These are phyloP conservation scores for Pantelozetes paolii DNA, from an alignment of 2,888 invertebrate species.

Conservation along the genomic window DNA sequence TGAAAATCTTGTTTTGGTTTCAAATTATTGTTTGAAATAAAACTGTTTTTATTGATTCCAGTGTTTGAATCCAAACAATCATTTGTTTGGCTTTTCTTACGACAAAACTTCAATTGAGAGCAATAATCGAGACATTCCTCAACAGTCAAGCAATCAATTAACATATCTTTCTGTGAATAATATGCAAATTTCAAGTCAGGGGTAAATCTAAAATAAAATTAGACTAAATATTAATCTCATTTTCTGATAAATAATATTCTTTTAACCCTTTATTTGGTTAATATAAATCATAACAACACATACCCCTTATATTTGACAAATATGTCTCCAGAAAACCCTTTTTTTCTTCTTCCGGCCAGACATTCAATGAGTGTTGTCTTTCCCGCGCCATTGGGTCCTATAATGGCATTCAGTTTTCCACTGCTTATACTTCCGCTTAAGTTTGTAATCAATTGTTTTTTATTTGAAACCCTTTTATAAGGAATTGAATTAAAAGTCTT, in stretches of 20 bases:
- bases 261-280: no score
- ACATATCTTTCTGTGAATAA: slow-evolving; percentile 38
- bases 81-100: background rate
- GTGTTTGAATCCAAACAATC: background rate
- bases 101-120: slow-evolving; percentile 22
- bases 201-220: slow-evolving; percentile 8
- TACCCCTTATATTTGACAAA: slow-evolving; percentile 36
- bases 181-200: slow-evolving; percentile 41
- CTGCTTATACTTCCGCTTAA: slow-evolving; percentile 23
- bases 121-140: slow-evolving; percentile 39
- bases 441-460: slow-evolving; percentile 21
- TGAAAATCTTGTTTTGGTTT: no score
- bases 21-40: no score
- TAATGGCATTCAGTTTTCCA: slow-evolving; percentile 41
- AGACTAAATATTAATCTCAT: no score
- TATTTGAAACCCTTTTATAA: slow-evolving; percentile 61
- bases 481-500: slow-evolving; percentile 64
- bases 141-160: slow-evolving; percentile 34
- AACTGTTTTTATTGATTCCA: no score
- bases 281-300: background rate
- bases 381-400: slow-evolving; percentile 43
- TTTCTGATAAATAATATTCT: no score
- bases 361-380: slow-evolving; percentile 43
- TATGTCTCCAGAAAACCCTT: slow-evolving; percentile 40
- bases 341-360: slow-evolving; percentile 37